A percentile compares a stretch with the other conserved stretches of the same genome.
Conservation (phyloP, 2,113 vertebrate genomes). For the Sphyrna mokarran region DNA sequence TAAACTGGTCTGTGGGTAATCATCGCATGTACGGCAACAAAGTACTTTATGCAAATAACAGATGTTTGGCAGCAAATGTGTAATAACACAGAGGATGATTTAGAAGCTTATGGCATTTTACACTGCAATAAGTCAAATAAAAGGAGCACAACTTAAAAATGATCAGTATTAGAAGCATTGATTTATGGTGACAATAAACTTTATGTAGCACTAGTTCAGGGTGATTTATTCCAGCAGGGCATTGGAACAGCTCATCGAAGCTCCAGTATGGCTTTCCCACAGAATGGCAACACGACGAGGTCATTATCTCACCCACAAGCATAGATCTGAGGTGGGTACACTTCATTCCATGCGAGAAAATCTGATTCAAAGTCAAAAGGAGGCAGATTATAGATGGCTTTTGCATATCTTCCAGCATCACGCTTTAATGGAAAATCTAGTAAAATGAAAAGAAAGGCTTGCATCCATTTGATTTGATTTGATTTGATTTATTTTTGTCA, state of each 20-base stretch:
- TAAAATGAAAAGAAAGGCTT: background rate
- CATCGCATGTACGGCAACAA: background rate
- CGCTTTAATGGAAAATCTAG: background rate
- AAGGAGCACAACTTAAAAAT: slow-evolving; percentile 28
- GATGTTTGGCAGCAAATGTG: slow-evolving; percentile 29
- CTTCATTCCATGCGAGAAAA: background rate
- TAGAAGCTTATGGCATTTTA: slow-evolving; percentile 26
- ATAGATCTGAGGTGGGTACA: background rate
- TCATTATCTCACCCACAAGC: background rate
- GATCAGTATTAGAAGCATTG: slow-evolving; percentile 25
- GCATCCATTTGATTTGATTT: too few species aligned
- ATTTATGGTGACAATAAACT: slow-evolving; percentile 29
- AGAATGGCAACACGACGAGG: background rate
- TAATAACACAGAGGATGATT: slow-evolving; percentile 12
- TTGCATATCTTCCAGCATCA: background rate
- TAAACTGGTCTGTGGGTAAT: background rate
- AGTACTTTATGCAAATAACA: slow-evolving; percentile 22
- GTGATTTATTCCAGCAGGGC: slow-evolving; percentile 1
- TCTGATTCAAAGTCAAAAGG: background rate
- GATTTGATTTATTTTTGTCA: too few species aligned
- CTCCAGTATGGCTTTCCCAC: background rate
- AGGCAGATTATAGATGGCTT: background rate
- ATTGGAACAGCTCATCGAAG: background rate
- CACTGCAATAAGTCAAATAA: slow-evolving; percentile 33
- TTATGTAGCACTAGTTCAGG: slow-evolving; percentile 10